Conservation (phyloP, 2,888 invertebrate genomes). For the Nomada lathburiana region DNA sequence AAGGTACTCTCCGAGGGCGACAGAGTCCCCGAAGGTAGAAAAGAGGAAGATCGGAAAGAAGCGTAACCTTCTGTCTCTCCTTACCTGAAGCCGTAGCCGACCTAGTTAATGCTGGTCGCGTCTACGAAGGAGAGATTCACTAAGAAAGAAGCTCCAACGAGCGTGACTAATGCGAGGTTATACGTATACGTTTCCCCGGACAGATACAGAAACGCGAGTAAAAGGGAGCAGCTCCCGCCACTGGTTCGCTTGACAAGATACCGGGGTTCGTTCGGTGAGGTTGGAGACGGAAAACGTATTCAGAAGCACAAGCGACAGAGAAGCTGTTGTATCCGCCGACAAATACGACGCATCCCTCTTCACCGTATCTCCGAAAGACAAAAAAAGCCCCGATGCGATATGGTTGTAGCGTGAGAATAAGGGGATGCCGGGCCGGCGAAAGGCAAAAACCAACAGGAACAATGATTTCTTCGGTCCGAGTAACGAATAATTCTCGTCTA, state of each 20-base stretch:
- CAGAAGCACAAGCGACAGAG: conserved; percentile 54
- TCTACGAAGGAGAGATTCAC: conserved; percentile 67
- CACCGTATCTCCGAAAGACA: conserved; percentile 45
- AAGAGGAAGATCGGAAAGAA: conserved; percentile 38
- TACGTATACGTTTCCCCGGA: conserved; percentile 61
- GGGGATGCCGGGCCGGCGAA: not conserved
- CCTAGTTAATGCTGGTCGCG: conserved; percentile 67
- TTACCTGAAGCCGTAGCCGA: conserved; percentile 43
- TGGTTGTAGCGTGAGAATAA: not conserved
- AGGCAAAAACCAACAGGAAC: conserved; percentile 15
- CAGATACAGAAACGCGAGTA: conserved; percentile 43
- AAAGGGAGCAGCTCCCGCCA: conserved; percentile 43
- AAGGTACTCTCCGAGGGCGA: conserved; percentile 7
- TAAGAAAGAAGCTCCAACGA: conserved; percentile 73
- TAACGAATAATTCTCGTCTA: not conserved
- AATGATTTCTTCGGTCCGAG: not conserved
- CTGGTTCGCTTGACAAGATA: conserved; percentile 44
- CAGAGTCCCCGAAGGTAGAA: conserved; percentile 20
- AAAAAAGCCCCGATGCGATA: conserved; percentile 19
- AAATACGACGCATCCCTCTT: conserved; percentile 75
- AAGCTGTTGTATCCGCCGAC: conserved; percentile 66
- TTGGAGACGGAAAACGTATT: conserved; percentile 64
- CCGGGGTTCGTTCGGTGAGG: conserved; percentile 49
- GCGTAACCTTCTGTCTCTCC: conserved; percentile 43
- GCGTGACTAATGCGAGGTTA: conserved; percentile 73